Conservation (phyloP, 2,888 invertebrate genomes). For the Tipula lateralis region DNA sequence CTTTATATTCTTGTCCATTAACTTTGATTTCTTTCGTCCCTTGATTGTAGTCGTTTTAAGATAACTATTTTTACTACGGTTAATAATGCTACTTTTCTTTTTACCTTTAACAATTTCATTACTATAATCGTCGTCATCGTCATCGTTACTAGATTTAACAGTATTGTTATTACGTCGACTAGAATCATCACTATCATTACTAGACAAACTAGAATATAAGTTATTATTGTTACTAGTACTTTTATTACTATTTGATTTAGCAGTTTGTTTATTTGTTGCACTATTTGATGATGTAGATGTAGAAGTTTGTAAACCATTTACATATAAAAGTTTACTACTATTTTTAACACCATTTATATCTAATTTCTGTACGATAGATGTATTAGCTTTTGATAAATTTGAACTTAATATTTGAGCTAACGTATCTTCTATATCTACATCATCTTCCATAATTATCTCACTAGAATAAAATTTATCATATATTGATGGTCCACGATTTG, state of each 20-base stretch:
- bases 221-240: constrained; percentile 20
- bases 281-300: constrained; percentile 15
- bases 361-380: not conserved
- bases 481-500: constrained; percentile 85
- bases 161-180: constrained; percentile 37
- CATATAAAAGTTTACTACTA: constrained; percentile 25
- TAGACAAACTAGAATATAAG: constrained; percentile 28
- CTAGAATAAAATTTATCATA: constrained; percentile 79
- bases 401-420: constrained; percentile 55
- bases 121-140: constrained; percentile 13
- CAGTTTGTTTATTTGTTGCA: constrained; percentile 2
- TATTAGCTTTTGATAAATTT: constrained; percentile 31
- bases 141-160: constrained; percentile 26
- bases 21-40: constrained; percentile 35
- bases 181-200: constrained; percentile 54
- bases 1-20: constrained; percentile 27
- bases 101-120: constrained; percentile 26
- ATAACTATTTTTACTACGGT: constrained; percentile 26
- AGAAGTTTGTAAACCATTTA: constrained; percentile 25
- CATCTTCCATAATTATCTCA: constrained; percentile 57
- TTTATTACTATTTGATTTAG: constrained; percentile 5
- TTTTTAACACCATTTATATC: constrained; percentile 29
- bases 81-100: constrained; percentile 33
- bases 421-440: constrained; percentile 62
- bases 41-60: constrained; percentile 13